Evolutionary conservation across 2,888 invertebrate species (phyloP), one percentile per base, ranked within the genome.

Genomic region (Priapulus caudatus): DNA sequence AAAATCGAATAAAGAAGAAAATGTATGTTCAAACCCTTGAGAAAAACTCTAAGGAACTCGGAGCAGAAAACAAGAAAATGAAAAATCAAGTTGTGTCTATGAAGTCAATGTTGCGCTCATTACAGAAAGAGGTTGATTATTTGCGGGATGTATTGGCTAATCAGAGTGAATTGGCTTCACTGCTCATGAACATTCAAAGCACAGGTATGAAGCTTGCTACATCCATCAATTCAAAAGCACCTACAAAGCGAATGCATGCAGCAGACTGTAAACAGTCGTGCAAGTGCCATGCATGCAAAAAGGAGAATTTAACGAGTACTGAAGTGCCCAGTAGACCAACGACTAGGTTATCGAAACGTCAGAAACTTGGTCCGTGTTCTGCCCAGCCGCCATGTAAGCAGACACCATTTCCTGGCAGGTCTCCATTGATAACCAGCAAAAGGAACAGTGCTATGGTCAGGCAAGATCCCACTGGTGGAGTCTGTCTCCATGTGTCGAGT

Each of bases 1-100:
- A 79, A 61, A 81, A 81, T 63, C 73, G 81, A 1, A 72, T 76
- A 1, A 76, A 73, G 45, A 81, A 81, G 61, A 81, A 81, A 63
- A 72, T 75, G 23, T 77, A 81, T 60, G 59, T 81, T 19, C 73
- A 77, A 53, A 72, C 71, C 16, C 69, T 81, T 16, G 80, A 81
- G 62, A 71, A 67, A 22, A 74, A 77, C 56, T 63, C 78, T 0
- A 60, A 67, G 1, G 63, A 67, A 10, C 68, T 75, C 23, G 73
- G 72, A 44, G 62, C 61, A 4, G 73, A 74, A 21, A 78, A 78
- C 59, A 71, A 70, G 52, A 72, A 71, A 5, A 65, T 79, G n/a
- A 64, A 69, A 1, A 70, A 71, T 51, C 68, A 73, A 1, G 15
- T 23, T 21, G 10, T 70, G n/a, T 72, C 74, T 21, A 63, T 80